Evolutionary conservation across 2,888 invertebrate species (phyloP).

Genomic region (Pheosia tremula): DNA sequence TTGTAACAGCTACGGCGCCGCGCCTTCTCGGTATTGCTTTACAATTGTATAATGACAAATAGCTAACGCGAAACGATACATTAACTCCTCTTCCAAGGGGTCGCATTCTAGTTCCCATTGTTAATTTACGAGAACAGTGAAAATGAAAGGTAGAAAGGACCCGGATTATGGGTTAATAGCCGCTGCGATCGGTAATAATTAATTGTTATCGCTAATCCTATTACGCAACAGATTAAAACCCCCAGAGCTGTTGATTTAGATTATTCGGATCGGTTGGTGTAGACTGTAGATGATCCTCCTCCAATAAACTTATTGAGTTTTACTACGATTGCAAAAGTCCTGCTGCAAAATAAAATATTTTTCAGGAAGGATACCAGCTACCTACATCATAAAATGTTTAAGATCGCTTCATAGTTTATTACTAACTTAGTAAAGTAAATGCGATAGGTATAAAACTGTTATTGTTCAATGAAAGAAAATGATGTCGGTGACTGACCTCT

Average conservation of each 20-base stretch:
- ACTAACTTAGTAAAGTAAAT: too few species aligned
- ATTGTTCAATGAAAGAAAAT: too few species aligned
- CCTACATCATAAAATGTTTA: too few species aligned
- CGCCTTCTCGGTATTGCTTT: conserved; percentile 63
- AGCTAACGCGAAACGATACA: conserved; percentile 66
- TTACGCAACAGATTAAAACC: conserved; percentile 5
- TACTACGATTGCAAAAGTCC: too few species aligned
- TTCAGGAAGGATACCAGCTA: too few species aligned
- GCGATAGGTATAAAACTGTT: too few species aligned
- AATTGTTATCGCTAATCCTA: conserved; percentile 15
- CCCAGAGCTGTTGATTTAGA: conserved; percentile 4
- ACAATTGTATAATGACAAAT: conserved; percentile 75
- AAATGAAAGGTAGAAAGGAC: conserved; percentile 35
- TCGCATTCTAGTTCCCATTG: conserved; percentile 52
- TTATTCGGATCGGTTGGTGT: conserved; percentile 1
- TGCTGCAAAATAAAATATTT: too few species aligned
- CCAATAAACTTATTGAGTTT: not conserved
- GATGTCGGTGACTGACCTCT: conserved; percentile 89
- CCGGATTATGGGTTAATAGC: conserved; percentile 36
- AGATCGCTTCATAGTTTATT: too few species aligned
- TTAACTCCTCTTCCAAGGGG: conserved; percentile 55
- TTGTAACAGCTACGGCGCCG: conserved; percentile 60
- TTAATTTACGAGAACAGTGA: conserved; percentile 40
- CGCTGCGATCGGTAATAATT: conserved; percentile 23
- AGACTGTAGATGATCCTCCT: not conserved